phyloP scores from a whole-genome alignment of 2,113 vertebrate genomes.

The Mirza zaza region DNA sequence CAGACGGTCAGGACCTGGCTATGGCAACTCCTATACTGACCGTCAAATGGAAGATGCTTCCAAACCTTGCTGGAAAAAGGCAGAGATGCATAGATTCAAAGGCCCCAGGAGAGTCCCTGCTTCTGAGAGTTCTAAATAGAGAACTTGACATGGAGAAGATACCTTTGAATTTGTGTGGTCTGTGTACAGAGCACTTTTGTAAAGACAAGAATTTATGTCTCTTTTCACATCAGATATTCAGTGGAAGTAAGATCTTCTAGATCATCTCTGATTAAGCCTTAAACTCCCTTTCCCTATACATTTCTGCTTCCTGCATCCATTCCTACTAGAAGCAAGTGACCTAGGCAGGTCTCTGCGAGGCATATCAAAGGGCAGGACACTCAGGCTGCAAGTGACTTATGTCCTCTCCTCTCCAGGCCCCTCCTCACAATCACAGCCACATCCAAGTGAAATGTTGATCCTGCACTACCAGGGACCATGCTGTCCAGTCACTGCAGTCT shows the following conservation, averaged over 20 bases:
- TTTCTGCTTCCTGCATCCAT: background rate
- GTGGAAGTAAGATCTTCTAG: background rate
- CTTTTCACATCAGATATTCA: background rate
- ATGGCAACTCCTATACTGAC: rapidly evolving
- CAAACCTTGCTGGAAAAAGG: background rate
- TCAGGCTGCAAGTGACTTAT: no score
- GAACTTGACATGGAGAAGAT: background rate
- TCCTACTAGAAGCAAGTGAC: background rate
- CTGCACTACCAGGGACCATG: rapidly evolving
- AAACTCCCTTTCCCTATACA: background rate
- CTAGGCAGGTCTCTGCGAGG: background rate
- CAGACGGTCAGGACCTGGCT: background rate
- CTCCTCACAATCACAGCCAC: background rate
- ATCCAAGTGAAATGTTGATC: background rate
- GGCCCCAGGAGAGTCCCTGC: background rate
- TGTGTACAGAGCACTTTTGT: background rate
- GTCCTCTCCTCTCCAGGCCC: background rate
- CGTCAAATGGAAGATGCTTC: background rate
- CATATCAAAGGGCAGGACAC: background rate
- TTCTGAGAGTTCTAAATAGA: background rate
- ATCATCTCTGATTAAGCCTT: background rate
- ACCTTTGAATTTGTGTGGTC: background rate
- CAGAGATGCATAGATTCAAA: background rate
- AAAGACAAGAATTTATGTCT: background rate
- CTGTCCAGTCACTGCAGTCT: background rate